A percentile compares a stretch with the other conserved stretches of the same genome.
Conservation (phyloP, 2,888 invertebrate species). For the Caenorhabditis imperialis region DNA sequence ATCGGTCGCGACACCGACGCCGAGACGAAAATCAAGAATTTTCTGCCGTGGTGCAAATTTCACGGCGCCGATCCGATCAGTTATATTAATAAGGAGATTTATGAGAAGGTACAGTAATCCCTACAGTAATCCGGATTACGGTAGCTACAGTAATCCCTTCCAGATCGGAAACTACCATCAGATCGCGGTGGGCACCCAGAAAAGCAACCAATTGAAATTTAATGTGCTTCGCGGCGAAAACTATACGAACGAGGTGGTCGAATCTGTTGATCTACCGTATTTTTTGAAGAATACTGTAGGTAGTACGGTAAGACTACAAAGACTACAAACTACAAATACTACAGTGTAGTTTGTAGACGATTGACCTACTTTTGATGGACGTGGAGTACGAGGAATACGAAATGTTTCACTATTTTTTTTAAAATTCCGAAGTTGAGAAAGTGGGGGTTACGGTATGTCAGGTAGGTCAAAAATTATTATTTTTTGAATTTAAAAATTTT, state of each 20-base stretch:
- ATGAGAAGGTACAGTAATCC: not conserved
- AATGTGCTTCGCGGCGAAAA: not conserved
- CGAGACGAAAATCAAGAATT: not conserved
- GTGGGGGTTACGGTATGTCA: not conserved
- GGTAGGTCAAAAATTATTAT: not conserved
- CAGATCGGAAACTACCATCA: not conserved
- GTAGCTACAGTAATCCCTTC: not conserved
- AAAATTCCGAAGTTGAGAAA: not conserved
- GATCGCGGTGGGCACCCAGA: constrained; percentile 2
- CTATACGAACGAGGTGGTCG: not conserved
- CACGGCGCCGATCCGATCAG: not conserved
- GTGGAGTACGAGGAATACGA: not conserved
- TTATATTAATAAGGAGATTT: not conserved
- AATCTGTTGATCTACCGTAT: not conserved
- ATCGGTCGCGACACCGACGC: not conserved
- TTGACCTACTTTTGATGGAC: not conserved
- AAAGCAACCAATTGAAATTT: not conserved
- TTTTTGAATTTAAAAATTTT: not conserved
- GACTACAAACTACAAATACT: too few species aligned
- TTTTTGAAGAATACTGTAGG: not conserved
- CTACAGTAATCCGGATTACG: not conserved
- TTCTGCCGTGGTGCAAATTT: not conserved
- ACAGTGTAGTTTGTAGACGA: not conserved
- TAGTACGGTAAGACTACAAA: not conserved
- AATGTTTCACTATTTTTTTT: not conserved